These are phyloP conservation scores for Varecia variegata DNA, from an alignment of 2,797 vertebrate species.

Conservation along the genomic window DNA sequence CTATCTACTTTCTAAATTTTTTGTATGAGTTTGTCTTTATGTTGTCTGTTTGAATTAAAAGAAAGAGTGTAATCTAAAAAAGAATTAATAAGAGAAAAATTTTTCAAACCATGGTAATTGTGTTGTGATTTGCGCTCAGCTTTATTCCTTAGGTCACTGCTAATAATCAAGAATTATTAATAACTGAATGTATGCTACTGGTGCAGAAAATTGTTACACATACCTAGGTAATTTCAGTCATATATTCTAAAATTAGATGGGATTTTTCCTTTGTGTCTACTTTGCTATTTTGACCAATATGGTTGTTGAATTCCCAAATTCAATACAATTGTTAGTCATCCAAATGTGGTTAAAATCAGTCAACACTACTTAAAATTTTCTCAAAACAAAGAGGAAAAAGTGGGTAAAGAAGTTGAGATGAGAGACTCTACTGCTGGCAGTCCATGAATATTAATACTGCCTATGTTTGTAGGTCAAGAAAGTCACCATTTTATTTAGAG, in stretches of 20 bases:
- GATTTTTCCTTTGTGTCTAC: background rate
- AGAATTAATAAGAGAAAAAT: background rate
- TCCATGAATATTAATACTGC: background rate
- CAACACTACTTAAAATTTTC: background rate
- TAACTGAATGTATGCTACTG: background rate
- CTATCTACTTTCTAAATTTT: background rate
- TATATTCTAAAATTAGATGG: background rate
- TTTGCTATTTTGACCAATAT: slow-evolving; percentile 28
- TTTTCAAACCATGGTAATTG: background rate
- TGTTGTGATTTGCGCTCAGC: background rate
- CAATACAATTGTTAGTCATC: background rate
- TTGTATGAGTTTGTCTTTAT: background rate
- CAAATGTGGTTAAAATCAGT: background rate
- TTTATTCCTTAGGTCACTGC: background rate
- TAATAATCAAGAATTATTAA: background rate
- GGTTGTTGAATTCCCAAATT: background rate
- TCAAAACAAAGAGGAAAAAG: background rate
- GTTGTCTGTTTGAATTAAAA: background rate
- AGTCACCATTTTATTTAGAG: background rate
- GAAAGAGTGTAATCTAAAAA: background rate
- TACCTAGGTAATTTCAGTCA: background rate
- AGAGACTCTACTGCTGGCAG: background rate
- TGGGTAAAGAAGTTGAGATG: background rate
- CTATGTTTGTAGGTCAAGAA: background rate
- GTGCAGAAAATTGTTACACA: background rate